A percentile compares a stretch with the other conserved stretches of the same genome.
These are phyloP conservation scores for Alces alces DNA, from an alignment of 2,113 vertebrate genomes.

Conservation along the genomic window DNA sequence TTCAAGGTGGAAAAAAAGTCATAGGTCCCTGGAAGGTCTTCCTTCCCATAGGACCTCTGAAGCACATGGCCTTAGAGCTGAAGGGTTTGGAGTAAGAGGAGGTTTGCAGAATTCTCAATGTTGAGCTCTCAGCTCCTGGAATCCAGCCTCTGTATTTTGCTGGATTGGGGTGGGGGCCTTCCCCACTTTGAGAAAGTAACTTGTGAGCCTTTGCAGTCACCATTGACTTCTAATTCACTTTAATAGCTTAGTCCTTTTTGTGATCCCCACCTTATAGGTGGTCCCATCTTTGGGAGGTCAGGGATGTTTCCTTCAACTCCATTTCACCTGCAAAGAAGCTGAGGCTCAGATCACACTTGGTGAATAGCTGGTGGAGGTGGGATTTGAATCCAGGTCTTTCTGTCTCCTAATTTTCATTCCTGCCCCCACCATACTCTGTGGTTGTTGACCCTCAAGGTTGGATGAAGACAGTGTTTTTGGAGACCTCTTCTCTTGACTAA, in stretches of 20 bases:
- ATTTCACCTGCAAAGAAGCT: not conserved
- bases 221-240: not conserved
- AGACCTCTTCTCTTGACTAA: not conserved
- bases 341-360: not conserved
- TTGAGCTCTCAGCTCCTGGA: not conserved
- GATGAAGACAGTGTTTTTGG: not conserved
- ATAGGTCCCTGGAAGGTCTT: not conserved
- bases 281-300: not conserved
- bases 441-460: not conserved
- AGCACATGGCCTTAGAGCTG: not conserved
- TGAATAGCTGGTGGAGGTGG: not conserved
- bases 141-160: not conserved
- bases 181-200: not conserved
- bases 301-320: too few relatives aligned
- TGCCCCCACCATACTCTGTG: not conserved
- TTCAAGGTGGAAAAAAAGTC: not conserved
- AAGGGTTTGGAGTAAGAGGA: not conserved
- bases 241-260: not conserved
- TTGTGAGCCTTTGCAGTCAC: not conserved
- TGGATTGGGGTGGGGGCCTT: not conserved
- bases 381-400: not conserved
- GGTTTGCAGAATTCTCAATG: not conserved
- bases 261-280: not conserved
- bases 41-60: not conserved
- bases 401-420: not conserved